A percentile compares a stretch with the other conserved stretches of the same genome.
Conservation (phyloP, 1,140 invertebrate genomes). For the Yoshiicerus persimilis region DNA sequence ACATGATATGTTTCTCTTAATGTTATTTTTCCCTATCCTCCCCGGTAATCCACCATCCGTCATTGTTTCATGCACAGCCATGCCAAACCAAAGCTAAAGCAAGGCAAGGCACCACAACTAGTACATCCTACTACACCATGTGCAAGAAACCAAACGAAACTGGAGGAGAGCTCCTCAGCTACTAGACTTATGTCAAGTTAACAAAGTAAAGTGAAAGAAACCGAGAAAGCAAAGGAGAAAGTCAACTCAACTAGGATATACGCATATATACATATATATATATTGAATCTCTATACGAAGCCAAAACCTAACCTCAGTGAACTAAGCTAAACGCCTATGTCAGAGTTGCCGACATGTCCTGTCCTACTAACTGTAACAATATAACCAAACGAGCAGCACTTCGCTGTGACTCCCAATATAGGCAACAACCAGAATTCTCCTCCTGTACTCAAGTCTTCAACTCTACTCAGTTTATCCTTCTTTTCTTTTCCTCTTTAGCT, state of each 20-base stretch:
- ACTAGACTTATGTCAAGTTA: not conserved
- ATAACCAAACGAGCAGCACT: not conserved
- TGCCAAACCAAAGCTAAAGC: not conserved
- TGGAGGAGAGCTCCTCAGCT: not conserved
- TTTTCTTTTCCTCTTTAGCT: conserved; percentile 3
- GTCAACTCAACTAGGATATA: not conserved
- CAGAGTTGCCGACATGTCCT: conserved; percentile 7
- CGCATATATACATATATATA: not conserved
- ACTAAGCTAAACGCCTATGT: not conserved
- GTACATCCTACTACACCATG: not conserved
- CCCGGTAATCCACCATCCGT: conserved; percentile 39
- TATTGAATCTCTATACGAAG: not conserved
- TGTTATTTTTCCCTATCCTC: conserved; percentile 32
- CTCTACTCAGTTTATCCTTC: not conserved
- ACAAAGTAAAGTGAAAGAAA: not conserved
- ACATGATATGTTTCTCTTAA: conserved; percentile 44
- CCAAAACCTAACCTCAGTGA: not conserved
- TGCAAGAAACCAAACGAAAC: not conserved
- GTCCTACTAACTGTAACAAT: not conserved
- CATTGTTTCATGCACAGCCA: conserved; percentile 38
- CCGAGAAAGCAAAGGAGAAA: not conserved
- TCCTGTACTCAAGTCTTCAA: not conserved
- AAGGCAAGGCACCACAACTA: not conserved
- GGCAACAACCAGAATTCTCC: too few species aligned
- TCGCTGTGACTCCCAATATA: too few species aligned